Conservation (phyloP, 2,797 vertebrate genomes). For the Pipistrellus nathusii region DNA sequence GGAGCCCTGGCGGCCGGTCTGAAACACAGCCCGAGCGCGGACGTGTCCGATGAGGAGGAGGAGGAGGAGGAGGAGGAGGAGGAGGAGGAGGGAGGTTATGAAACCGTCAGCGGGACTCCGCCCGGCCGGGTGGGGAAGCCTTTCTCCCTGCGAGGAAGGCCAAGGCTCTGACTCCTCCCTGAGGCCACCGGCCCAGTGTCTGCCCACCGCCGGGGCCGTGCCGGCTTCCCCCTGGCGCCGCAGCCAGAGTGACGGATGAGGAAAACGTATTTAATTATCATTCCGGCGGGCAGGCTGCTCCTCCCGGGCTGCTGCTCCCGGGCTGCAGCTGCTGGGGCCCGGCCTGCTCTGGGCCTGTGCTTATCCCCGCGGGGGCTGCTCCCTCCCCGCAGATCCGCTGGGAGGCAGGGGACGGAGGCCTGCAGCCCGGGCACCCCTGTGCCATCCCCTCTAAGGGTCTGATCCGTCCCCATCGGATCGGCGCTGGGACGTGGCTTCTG, state of each 20-base stretch:
- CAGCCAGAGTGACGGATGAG: conserved; percentile 85
- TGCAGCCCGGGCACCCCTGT: too few species aligned
- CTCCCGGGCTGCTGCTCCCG: too few species aligned
- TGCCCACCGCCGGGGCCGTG: conserved; percentile 81
- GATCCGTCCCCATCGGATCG: conserved; percentile 68
- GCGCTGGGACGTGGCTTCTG: conserved; percentile 70
- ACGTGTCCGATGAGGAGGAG: conserved; percentile 77
- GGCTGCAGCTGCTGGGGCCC: too few species aligned
- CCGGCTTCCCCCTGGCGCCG: conserved; percentile 89
- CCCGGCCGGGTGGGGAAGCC: conserved; percentile 67
- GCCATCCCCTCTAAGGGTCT: conserved; percentile 90
- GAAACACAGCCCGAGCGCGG: conserved; percentile 58
- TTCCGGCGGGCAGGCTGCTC: conserved; percentile 68
- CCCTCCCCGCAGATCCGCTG: conserved; percentile 90
- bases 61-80: too few species aligned
- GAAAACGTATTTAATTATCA: conserved; percentile 92
- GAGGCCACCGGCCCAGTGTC: conserved; percentile 81
- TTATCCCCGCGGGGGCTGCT: conserved; percentile 86
- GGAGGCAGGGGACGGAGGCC: conserved; percentile 86
- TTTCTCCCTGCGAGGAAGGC: conserved; percentile 81
- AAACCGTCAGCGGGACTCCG: conserved; percentile 54
- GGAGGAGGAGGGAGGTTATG: too few species aligned
- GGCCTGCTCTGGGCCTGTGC: conserved; percentile 87
- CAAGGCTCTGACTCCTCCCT: conserved; percentile 84
- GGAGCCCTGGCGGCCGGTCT: neutral